Conservation (phyloP, 1,140 invertebrate genomes). For the Temnothorax curvispinosus region DNA sequence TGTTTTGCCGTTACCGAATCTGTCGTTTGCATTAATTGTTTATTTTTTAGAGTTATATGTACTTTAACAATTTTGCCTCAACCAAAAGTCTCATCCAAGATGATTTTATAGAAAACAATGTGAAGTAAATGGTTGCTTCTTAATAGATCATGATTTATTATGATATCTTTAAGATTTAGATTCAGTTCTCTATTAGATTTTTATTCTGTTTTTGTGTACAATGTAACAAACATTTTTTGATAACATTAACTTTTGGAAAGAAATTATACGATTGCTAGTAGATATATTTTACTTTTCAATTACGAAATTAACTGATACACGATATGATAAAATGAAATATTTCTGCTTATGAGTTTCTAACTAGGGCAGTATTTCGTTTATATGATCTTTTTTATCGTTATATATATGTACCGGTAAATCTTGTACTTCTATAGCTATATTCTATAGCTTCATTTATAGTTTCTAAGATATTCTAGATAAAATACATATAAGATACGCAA, state of each 20-base stretch:
- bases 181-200: background rate
- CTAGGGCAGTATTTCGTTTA: background rate
- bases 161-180: background rate
- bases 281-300: background rate
- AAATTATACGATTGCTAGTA: background rate
- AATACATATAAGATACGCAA: background rate
- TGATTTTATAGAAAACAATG: background rate
- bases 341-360: conserved; percentile 16
- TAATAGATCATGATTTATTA: background rate
- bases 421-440: background rate
- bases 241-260: background rate
- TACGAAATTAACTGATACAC: background rate
- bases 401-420: background rate
- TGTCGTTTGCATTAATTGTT: background rate
- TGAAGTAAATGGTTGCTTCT: background rate
- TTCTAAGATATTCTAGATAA: background rate
- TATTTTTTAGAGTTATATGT: background rate
- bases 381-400: background rate
- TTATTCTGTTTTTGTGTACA: background rate
- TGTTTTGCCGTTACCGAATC: conserved; percentile 1
- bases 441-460: background rate
- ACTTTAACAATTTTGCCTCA: background rate
- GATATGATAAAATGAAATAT: background rate
- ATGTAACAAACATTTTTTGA: background rate
- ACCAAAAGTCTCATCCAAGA: background rate